These are phyloP conservation scores for Ptyas mucosa DNA, from an alignment of 2,113 vertebrate species.

Conservation along the genomic window DNA sequence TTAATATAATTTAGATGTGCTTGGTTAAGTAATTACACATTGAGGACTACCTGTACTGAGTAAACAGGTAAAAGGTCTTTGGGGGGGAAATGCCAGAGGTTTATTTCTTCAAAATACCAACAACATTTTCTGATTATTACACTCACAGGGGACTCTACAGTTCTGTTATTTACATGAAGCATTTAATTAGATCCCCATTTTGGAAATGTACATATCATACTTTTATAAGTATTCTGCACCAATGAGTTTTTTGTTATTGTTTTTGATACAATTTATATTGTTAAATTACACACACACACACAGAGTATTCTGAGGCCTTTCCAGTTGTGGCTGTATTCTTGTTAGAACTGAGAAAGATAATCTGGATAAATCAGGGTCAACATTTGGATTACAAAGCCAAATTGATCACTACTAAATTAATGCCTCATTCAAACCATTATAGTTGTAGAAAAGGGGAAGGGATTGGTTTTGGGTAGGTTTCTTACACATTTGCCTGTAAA, in stretches of 20 bases:
- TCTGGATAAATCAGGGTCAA: neutral
- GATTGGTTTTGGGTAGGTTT: neutral
- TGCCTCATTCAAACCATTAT: neutral
- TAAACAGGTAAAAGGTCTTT: neutral
- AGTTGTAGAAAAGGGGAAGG: neutral
- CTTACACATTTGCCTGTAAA: neutral
- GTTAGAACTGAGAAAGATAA: neutral
- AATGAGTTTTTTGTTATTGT: neutral
- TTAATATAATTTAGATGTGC: too few relatives aligned
- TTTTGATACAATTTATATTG: neutral
- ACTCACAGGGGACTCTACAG: neutral
- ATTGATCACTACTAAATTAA: neutral
- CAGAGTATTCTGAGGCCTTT: neutral
- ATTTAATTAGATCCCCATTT: neutral
- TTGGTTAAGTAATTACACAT: too few relatives aligned
- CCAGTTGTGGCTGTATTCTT: neutral
- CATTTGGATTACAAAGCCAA: neutral
- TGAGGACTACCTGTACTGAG: neutral
- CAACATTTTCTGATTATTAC: neutral
- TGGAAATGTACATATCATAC: neutral
- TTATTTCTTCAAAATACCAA: neutral
- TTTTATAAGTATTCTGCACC: neutral
- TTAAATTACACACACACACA: neutral
- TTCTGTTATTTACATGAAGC: neutral
- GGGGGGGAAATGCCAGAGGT: neutral